A percentile compares a stretch with the other conserved stretches of the same genome.
Conservation (phyloP, 2,888 invertebrate species). For the Artemia sinica region DNA sequence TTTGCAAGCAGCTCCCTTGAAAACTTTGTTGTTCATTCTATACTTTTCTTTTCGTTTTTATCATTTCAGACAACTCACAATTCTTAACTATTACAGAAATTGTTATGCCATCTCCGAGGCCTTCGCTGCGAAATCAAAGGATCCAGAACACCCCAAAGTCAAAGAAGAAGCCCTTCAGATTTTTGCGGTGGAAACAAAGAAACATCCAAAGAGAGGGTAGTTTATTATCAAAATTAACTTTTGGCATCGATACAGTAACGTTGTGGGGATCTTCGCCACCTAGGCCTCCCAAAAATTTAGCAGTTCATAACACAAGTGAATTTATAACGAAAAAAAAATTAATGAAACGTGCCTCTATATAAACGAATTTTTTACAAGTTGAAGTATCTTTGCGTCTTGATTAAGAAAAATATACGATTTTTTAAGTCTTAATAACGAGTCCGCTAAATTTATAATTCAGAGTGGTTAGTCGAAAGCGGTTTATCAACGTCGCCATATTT, state of each 20-base stretch:
- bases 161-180: neutral
- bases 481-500: too few species aligned
- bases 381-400: too few species aligned
- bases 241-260: neutral
- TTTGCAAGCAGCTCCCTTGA: too few species aligned
- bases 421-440: too few species aligned
- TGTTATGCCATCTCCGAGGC: neutral
- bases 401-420: too few species aligned
- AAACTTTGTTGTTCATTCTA: too few species aligned
- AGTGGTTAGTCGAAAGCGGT: too few species aligned
- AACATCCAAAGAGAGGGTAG: neutral
- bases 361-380: neutral
- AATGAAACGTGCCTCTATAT: constrained; percentile 12
- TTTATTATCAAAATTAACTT: neutral
- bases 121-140: neutral
- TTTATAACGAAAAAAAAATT: neutral
- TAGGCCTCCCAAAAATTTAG: neutral
- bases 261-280: constrained; percentile 6
- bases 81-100: neutral
- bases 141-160: neutral
- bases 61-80: too few species aligned
- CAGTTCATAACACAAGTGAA: neutral
- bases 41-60: too few species aligned
- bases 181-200: neutral
- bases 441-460: too few species aligned